Evolutionary conservation across 2,888 invertebrate genomes (phyloP).

Genomic region (Oscheius sp.): DNA sequence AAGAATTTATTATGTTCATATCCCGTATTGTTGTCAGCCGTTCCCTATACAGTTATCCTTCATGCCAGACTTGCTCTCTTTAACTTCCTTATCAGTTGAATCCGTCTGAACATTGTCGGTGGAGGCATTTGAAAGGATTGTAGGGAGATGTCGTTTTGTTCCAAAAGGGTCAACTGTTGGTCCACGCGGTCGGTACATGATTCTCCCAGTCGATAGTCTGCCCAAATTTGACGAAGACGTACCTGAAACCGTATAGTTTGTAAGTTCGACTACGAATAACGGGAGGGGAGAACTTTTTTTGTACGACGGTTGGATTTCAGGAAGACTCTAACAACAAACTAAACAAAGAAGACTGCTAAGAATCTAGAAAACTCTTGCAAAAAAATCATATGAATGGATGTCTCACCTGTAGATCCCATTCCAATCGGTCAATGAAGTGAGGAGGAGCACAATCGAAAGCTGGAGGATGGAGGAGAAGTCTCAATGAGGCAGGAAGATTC

Average conservation of each 20-base stretch:
- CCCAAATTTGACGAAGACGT: slow-evolving; percentile 39
- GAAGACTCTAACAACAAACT: too few species aligned
- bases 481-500: slow-evolving; percentile 36
- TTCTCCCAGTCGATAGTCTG: slow-evolving; percentile 34
- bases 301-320: too few species aligned
- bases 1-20: too few species aligned
- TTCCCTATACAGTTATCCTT: too few species aligned
- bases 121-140: slow-evolving; percentile 52
- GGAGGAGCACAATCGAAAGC: slow-evolving; percentile 48
- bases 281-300: slow-evolving; percentile 9
- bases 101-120: slow-evolving; percentile 40
- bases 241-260: too few species aligned
- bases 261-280: too few species aligned
- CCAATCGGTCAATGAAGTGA: slow-evolving; percentile 46
- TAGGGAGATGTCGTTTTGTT: slow-evolving; percentile 41
- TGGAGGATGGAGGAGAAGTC: slow-evolving; percentile 36
- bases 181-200: slow-evolving; percentile 44
- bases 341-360: not conserved
- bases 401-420: slow-evolving; percentile 41
- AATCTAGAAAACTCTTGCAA: not conserved
- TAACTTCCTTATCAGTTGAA: slow-evolving; percentile 40
- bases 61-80: slow-evolving; percentile 32
- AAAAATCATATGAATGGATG: too few species aligned
- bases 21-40: too few species aligned
- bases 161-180: slow-evolving; percentile 40